Evolutionary conservation across 2,888 invertebrate species (phyloP), one percentile per base, ranked within the genome.

Genomic region (Cryptus armator): DNA sequence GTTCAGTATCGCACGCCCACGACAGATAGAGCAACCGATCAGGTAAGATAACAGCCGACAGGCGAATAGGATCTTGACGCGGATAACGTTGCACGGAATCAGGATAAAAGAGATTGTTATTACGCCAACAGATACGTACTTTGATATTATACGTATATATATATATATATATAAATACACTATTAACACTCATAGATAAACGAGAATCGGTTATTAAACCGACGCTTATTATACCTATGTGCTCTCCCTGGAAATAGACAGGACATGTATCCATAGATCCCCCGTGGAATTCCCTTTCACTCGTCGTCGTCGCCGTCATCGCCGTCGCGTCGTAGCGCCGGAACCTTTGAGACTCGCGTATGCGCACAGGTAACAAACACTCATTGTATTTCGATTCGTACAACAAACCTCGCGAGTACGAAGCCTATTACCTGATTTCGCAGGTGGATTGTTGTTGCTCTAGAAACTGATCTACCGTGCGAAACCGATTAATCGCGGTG

Each of bases 101-200:
- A 81, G 87, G 76, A 86, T 87, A 86, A 86, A 87, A 86, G 86
- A 87, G 87, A 87, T 87, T 87, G 87, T 87, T 87, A 87, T 86
- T 86, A 84, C 82, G 81, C 77, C 72, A 74, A 51, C n/a, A 19
- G 70, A 70, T 80, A 79, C 51, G n/a, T 66, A 19, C n/a, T n/a
- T 16, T 7, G 75, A n/a, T 75, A 53, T 68, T 37, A 5, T 64
- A 59, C 66, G 10, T 46, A 16, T 53, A 3, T 24, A 24, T 24
- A 24, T 24, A 24, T 24, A 24, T 53, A 10, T 48, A 51, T 14
- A 19, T 43, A 44, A 43, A 32, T 70, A 46, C 56, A 12, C 71
- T 37, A 43, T 19, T 46, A 12, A 51, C 14, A 32, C 16, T 43
- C 10, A 32, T 68, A 56, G 68, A 44, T 37, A 64, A 64, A 32